A percentile compares a stretch with the other conserved stretches of the same genome.
phyloP scores from a whole-genome alignment of 2,113 vertebrate species.

The Silurus meridionalis region DNA sequence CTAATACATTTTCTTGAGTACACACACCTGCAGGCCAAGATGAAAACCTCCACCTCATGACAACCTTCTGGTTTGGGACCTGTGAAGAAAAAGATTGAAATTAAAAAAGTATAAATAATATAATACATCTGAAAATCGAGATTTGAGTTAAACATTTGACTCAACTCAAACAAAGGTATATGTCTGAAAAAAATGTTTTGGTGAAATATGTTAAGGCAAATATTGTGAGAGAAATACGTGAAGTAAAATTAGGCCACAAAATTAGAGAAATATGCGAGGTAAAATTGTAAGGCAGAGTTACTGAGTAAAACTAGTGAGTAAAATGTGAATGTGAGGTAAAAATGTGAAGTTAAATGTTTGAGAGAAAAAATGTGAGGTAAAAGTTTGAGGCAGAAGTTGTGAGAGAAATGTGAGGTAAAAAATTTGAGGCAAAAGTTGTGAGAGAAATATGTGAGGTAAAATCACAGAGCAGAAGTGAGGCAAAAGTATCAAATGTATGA shows the following conservation, averaged over 20 bases:
- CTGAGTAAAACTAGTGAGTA: background rate
- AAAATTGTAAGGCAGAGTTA: background rate
- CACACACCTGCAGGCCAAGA: conserved; percentile 81
- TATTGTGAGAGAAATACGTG: background rate
- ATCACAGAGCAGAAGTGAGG: too few species aligned
- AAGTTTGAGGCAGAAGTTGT: background rate
- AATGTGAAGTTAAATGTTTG: background rate
- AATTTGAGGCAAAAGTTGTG: background rate
- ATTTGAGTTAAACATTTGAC: too few species aligned
- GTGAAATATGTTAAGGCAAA: too few species aligned
- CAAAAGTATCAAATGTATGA: background rate
- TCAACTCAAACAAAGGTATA: too few species aligned
- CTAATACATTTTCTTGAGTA: background rate
- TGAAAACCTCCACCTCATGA: conserved; percentile 89
- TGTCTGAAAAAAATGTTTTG: too few species aligned
- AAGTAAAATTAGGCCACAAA: background rate
- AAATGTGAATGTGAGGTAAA: background rate
- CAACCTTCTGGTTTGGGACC: conserved; percentile 81
- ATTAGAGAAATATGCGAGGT: background rate
- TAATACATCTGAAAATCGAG: too few species aligned
- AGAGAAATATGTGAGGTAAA: background rate
- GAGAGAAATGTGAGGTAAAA: background rate
- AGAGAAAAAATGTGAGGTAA: background rate
- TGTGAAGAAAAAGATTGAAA: conserved; percentile 45
- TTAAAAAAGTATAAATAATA: background rate